These are phyloP conservation scores for Hoplodrina blanda DNA, from an alignment of 2,888 invertebrate genomes.

Conservation along the genomic window DNA sequence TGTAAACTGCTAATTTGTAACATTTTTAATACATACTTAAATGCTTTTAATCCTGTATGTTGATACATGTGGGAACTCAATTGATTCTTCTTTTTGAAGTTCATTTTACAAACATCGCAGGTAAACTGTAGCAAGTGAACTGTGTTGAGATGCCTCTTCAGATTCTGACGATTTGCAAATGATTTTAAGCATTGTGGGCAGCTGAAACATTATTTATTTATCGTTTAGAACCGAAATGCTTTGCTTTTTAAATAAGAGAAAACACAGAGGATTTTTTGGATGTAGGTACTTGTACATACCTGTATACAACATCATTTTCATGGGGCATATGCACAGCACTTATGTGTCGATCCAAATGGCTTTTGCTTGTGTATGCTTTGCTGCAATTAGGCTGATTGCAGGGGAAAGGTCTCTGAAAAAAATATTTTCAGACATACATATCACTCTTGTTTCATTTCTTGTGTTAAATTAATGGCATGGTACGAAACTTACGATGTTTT, in stretches of 20 bases:
- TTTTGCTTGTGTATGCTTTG: constrained; percentile 91
- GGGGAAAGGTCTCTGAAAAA: constrained; percentile 89
- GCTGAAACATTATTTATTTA: constrained; percentile 69
- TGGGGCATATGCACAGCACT: constrained; percentile 83
- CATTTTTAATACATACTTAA: constrained; percentile 73
- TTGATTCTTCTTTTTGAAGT: constrained; percentile 90
- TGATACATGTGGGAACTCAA: constrained; percentile 89
- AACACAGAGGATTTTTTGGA: neutral
- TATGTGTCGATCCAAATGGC: constrained; percentile 91
- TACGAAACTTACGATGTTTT: constrained; percentile 87
- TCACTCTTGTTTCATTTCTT: neutral
- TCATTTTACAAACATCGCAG: constrained; percentile 87
- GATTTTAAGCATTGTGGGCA: constrained; percentile 87
- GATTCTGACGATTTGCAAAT: constrained; percentile 88
- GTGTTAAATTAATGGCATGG: neutral
- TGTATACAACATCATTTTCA: constrained; percentile 75
- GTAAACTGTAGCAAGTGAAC: constrained; percentile 84
- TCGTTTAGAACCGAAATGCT: neutral
- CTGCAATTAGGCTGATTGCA: constrained; percentile 90
- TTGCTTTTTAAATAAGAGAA: too few species aligned
- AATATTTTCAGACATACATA: constrained; percentile 14
- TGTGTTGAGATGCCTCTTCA: constrained; percentile 91
- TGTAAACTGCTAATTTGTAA: neutral
- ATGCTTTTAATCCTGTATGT: constrained; percentile 88
- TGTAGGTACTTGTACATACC: too few species aligned